Base-by-base conservation (phyloP, 2,113 vertebrate species). In the Malurus alboscapulatus region DNA sequence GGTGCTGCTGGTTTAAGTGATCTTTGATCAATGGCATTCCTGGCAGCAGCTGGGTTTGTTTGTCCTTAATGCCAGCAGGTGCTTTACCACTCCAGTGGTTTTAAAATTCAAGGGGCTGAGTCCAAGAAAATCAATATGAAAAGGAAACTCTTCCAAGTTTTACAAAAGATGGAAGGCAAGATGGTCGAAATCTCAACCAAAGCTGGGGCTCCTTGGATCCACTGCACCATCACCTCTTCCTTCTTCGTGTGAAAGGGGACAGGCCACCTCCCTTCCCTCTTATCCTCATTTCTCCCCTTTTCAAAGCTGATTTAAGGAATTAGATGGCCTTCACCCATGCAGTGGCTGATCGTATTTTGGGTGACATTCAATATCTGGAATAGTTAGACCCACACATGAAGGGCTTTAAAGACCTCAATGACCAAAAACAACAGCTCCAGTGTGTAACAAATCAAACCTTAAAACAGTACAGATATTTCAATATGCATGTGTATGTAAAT, bases 1-100 rank as follows among this genome's bases (percentile, higher is more conserved):
- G 14, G 12, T 22, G 27, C 19, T 50, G 74, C 84, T 65, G 44
- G 71, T 81, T 88, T 86, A 59, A 91, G 74, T 10, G 40, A 71
- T 61, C 50, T 92, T 66, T 87, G 91, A 84, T 93, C 84, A 63
- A 81, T 63, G 95, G 29, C 13, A 53, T 51, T 85, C 62, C 26
- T 48, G 72, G 76, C 29, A 85, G 42, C 25, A 62, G 34, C 58
- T 4, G 38, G 58, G 34, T 63, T 50, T 57, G 75, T 79, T 92
- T 55, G 69, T 65, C 68, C 79, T 83, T 53, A 53, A 38, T 45
- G 81, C 68, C 38, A 74, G 68, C 61, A 85, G 74, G 40, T 54
- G 36, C 83, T 96, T 92, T 50, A 78, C 73, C 83, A 50, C 50
- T 87, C 69, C 26, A 19, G 30, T 75, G 67, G 68, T 90, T 95